These are phyloP conservation scores for Pseudolaguvia tuberculata DNA, from an alignment of 2,113 vertebrate species.

Conservation along the genomic window DNA sequence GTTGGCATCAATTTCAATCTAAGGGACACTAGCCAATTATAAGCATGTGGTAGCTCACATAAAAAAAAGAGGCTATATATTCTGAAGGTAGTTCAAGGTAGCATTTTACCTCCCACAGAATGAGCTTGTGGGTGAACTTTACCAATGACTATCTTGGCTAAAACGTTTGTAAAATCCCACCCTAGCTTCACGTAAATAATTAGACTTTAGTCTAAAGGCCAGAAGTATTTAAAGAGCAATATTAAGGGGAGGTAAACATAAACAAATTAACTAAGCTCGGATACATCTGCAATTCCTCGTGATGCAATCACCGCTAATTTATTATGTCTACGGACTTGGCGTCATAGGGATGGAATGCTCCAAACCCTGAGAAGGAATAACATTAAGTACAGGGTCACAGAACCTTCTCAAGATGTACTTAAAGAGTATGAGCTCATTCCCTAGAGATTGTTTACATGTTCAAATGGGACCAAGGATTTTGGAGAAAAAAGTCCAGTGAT, in stretches of 20 bases:
- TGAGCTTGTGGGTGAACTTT: neutral
- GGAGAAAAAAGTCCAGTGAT: constrained; percentile 10
- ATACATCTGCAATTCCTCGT: constrained; percentile 1
- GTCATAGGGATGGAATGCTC: constrained; percentile 18
- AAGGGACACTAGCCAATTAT: no score
- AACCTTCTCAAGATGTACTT: constrained; percentile 27
- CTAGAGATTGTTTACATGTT: constrained; percentile 28
- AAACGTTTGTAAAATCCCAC: constrained; percentile 1
- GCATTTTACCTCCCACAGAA: neutral
- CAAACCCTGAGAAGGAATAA: neutral
- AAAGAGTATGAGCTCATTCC: constrained; percentile 29
- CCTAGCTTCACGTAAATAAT: neutral
- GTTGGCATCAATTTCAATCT: neutral
- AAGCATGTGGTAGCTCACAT: neutral
- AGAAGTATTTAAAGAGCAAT: neutral
- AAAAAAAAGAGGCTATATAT: neutral
- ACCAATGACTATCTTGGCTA: neutral
- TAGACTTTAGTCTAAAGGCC: neutral
- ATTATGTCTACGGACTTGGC: constrained; percentile 19
- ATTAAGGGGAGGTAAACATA: constrained; percentile 12
- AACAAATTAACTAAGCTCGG: neutral
- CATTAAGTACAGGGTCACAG: constrained; percentile 4
- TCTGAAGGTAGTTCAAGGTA: neutral
- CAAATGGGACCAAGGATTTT: constrained; percentile 18
- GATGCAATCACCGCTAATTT: constrained; percentile 17